A percentile compares a stretch with the other conserved stretches of the same genome.
phyloP scores from a whole-genome alignment of 2,797 vertebrate species.

The Limosa lapponica region DNA sequence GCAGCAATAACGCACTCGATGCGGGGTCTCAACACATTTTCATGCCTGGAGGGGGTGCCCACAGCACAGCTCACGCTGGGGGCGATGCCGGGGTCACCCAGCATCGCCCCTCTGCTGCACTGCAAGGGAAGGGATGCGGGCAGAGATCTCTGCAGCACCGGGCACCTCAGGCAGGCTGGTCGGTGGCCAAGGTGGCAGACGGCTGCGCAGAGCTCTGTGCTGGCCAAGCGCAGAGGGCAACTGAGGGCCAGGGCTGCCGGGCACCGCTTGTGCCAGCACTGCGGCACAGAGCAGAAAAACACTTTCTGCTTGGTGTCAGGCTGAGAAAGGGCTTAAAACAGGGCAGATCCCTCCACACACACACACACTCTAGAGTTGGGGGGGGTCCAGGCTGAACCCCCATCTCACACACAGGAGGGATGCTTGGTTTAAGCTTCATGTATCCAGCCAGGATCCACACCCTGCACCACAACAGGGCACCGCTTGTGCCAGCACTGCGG shows the following conservation, averaged over 20 bases:
- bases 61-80: rapidly evolving
- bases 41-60: rapidly evolving
- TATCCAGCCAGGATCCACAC: rapidly evolving
- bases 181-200: background rate
- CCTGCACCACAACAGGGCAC: rapidly evolving
- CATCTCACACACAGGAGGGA: rapidly evolving
- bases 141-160: rapidly evolving
- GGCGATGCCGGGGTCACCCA: rapidly evolving
- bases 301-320: rapidly evolving
- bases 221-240: constrained; percentile 9
- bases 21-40: rapidly evolving
- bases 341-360: background rate
- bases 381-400: background rate
- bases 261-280: background rate
- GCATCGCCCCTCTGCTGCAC: rapidly evolving
- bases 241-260: background rate
- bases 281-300: rapidly evolving
- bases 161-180: background rate
- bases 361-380: rapidly evolving
- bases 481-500: too few relatives aligned
- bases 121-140: rapidly evolving
- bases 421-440: rapidly evolving
- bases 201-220: background rate
- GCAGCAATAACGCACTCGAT: rapidly evolving
- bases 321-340: background rate